phyloP scores from a whole-genome alignment of 1,140 invertebrate species.

The Drosophila albomicans region DNA sequence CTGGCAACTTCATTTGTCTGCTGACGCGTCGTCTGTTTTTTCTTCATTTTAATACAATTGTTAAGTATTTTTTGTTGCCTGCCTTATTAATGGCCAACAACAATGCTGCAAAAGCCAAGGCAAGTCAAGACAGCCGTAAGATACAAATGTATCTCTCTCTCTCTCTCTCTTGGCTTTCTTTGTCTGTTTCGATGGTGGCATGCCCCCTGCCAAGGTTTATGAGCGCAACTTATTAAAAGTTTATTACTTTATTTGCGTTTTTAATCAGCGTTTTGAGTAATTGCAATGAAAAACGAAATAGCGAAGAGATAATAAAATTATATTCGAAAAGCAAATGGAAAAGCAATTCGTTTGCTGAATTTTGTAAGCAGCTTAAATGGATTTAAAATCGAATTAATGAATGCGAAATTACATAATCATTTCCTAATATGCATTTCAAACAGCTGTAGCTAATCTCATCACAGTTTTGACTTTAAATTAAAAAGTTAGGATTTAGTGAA shows the following conservation, averaged over 20 bases:
- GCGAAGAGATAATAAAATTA: conserved; percentile 16
- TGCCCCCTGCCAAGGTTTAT: conserved; percentile 61
- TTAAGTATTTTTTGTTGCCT: conserved; percentile 41
- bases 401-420: conserved; percentile 7
- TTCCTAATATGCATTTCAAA: background rate
- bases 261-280: conserved; percentile 73
- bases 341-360: conserved; percentile 9
- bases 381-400: conserved; percentile 17
- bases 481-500: background rate
- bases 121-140: conserved; percentile 37
- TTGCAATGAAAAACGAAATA: conserved; percentile 31
- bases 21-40: conserved; percentile 44
- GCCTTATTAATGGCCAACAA: conserved; percentile 76
- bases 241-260: conserved; percentile 62
- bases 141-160: conserved; percentile 73
- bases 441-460: background rate
- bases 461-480: too few relatives aligned
- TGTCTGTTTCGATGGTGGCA: conserved; percentile 4
- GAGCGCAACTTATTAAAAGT: conserved; percentile 72
- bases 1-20: conserved; percentile 73
- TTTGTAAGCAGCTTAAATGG: conserved; percentile 16
- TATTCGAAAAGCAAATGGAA: conserved; percentile 28
- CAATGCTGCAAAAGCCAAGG: conserved; percentile 42
- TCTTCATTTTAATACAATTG: conserved; percentile 78
- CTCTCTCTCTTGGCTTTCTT: conserved; percentile 18